Base-by-base conservation (phyloP, 2,888 invertebrate genomes). In the Galerucella pusilla region DNA sequence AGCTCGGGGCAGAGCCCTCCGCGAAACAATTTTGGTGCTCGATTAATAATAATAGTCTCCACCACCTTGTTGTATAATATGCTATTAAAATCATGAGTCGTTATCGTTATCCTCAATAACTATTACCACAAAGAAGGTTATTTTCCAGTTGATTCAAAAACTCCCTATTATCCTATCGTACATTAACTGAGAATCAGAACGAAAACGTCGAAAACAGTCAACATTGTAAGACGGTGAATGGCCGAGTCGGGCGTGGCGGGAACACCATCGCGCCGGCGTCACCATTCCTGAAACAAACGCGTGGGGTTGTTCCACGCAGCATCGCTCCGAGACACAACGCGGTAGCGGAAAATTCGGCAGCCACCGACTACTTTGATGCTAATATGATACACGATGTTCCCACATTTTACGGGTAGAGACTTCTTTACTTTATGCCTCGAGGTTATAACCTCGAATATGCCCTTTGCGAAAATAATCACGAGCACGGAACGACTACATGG, bases 221-320 rank as follows among this genome's bases (percentile, higher is more conserved):
- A 68, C 68, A 42, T 20, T 60, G 68, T 28, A 10, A 10, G 14
- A 68, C 46, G 59, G 66, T 71, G 71, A 71, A 71, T 49, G 71
- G 71, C 71, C 71, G 42, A 71, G 66, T 66, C 65, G 71, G 71
- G 71, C 71, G 71, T 71, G 71, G 71, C 66, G 59, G 65, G 65
- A 71, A 57, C 65, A 66, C 20, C 52, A 54, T 54, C 16, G 66
- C 71, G 71, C 49, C 66, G 71, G 71, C 71, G 71, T 71, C 71
- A 63, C 35, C 25, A 3, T 70, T 49, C 28, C 64, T 61, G 12
- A 49, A 14, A 46, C 14, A 49, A 25, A 49, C 52, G 16, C 57
- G 57, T 16, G 0, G 6, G 10, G 10, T 10, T 57, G 2, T 57
- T 57, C 52, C 25, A 49, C 63, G 70, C 63, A 46, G 16, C 60